Conservation (phyloP, 2,888 invertebrate species). For the Diloba caeruleocephala region DNA sequence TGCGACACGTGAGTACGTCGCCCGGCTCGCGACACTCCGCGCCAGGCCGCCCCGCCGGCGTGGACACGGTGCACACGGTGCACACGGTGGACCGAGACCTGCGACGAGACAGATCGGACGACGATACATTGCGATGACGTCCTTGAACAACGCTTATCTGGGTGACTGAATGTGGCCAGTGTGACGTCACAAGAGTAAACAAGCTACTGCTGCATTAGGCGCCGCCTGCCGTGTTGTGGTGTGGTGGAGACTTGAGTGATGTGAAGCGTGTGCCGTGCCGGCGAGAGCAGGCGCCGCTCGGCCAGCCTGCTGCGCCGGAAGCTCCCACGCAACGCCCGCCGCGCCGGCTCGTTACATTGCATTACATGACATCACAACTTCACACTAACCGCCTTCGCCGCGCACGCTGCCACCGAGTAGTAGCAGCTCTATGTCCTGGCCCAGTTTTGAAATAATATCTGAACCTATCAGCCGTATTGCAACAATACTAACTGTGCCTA, state of each 20-base stretch:
- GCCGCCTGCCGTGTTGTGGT: conserved; percentile 1
- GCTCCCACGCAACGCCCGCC: background rate
- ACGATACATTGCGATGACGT: background rate
- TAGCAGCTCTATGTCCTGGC: no score
- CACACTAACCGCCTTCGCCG: no score
- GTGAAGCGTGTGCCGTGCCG: background rate
- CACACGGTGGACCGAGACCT: no score
- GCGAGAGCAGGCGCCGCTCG: background rate
- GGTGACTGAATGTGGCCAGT: conserved; percentile 5
- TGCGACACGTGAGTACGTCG: conserved; percentile 73
- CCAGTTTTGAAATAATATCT: no score
- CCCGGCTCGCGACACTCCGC: no score
- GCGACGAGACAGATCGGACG: no score
- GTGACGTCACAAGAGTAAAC: conserved; percentile 43
- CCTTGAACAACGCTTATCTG: background rate
- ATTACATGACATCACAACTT: no score
- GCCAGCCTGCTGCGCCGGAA: background rate
- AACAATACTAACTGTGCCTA: background rate
- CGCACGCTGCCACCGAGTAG: no score
- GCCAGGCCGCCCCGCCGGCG: background rate
- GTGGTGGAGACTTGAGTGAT: background rate
- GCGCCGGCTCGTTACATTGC: background rate
- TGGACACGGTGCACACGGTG: no score
- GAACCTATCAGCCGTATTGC: no score
- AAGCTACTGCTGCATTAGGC: conserved; percentile 20